phyloP scores from a whole-genome alignment of 2,113 vertebrate genomes.

The Hydrolagus affinis region DNA sequence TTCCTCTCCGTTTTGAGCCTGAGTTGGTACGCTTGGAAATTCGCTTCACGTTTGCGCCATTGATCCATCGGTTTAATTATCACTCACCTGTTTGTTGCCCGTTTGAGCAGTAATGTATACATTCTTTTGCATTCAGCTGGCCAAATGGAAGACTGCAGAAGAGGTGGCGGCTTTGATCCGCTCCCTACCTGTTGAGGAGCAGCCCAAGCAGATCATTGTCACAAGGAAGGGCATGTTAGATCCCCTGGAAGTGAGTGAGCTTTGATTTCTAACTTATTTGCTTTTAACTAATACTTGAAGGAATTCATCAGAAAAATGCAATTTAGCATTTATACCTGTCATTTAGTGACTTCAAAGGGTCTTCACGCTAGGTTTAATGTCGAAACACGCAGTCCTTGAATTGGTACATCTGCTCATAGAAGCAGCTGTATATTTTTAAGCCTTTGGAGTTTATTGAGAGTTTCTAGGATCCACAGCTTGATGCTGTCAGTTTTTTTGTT shows the following conservation, averaged over 20 bases:
- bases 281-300: neutral
- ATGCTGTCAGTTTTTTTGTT: too few species aligned
- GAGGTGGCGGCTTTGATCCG: constrained; percentile 95
- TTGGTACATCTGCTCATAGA: neutral
- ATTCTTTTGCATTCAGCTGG: constrained; percentile 60
- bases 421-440: neutral
- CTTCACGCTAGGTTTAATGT: neutral
- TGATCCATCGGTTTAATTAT: too few species aligned
- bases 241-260: constrained; percentile 75
- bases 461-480: too few species aligned
- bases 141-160: constrained; percentile 98
- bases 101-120: neutral
- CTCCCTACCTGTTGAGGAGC: constrained; percentile 93
- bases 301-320: neutral
- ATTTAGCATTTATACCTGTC: neutral
- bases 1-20: neutral
- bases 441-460: neutral
- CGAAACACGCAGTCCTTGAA: neutral
- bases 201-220: constrained; percentile 98
- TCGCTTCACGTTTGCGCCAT: neutral
- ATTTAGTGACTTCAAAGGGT: neutral
- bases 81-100: neutral
- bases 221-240: constrained; percentile 98
- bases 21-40: neutral
- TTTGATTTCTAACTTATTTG: neutral